These are phyloP conservation scores for Resseliella maxima DNA, from an alignment of 2,888 invertebrate genomes.

Conservation along the genomic window DNA sequence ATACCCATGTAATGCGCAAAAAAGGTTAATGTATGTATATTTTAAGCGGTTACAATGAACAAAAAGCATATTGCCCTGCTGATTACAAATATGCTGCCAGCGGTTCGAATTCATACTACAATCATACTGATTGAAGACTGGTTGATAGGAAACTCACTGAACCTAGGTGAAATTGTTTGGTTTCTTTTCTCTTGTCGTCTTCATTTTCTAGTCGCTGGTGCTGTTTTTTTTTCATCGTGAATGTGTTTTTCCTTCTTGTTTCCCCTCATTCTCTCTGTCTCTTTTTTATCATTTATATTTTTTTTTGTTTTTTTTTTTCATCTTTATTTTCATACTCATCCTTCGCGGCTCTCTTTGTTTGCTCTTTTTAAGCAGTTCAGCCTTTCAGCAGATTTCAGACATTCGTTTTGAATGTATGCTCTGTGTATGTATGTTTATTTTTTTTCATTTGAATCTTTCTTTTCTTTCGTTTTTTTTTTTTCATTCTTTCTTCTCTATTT, in stretches of 20 bases:
- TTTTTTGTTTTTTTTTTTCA: no score
- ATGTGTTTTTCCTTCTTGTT: no score
- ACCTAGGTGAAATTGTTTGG: conserved; percentile 25
- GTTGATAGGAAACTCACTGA: conserved; percentile 29
- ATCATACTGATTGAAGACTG: conserved; percentile 44
- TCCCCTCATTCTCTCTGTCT: neutral
- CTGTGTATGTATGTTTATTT: neutral
- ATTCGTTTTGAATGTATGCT: neutral
- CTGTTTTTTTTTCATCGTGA: neutral
- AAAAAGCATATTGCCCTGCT: conserved; percentile 44
- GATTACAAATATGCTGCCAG: conserved; percentile 36
- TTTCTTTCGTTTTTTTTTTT: no score
- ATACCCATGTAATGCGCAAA: conserved; percentile 7
- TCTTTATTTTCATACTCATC: conserved; percentile 25
- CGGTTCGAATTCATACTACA: conserved; percentile 37
- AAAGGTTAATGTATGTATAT: conserved; percentile 48
- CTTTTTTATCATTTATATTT: neutral
- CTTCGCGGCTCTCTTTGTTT: neutral
- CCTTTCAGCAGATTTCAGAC: conserved; percentile 48
- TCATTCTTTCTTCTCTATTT: no score
- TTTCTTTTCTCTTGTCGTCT: neutral
- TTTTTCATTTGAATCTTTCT: neutral
- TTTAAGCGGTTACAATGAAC: conserved; percentile 33
- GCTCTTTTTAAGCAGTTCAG: conserved; percentile 11
- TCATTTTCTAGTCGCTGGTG: neutral